Base-by-base conservation (phyloP, 2,888 invertebrate species). In the Epistrophe grossulariae region DNA sequence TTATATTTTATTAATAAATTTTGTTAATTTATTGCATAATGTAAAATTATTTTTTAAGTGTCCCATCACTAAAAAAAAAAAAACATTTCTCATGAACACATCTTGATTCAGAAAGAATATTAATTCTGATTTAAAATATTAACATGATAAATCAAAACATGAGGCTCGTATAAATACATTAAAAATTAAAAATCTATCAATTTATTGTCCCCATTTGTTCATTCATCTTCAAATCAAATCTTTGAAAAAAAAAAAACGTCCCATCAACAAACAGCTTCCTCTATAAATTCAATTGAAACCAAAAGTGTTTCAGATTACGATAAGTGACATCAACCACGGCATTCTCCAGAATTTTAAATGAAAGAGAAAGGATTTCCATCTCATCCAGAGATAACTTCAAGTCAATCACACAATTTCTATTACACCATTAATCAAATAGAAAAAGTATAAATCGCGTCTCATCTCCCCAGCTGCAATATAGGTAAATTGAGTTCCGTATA, bases 391-490 rank as follows among this genome's bases (percentile, higher is more conserved):
- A 70, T 70, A 68, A 43, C 19, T 43, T 24, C 48, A 40, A 62
- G 48, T 74, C 81, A 80, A 81, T 80, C 76, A 84, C 55, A 72
- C 13, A 13, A 31, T 59, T 81, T 57, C 24, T 24, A 59, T 24
- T 52, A n/a, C 77, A 77, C 73, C 77, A 84, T 84, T 80, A 80
- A 84, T 85, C 84, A 84, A 68, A 24, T 73, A 55, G 31, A 64
- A 15, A n/a, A 38, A 38, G 15, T 59, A n/a, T n/a, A 60, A 35
- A 62, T 40, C 40, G 15, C 62, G 40, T 62, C 24, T 9, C 62
- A 40, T 43, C 19, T 62, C 43, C 43, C n/a, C 64, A 55, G 38
- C 40, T 40, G 17, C 38, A 9, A 17, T 24, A 3, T 24, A 24
- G 24, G n/a, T 66, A 11, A 52, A 38, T 55, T n/a, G 59, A 50